These are phyloP conservation scores for Lasioglossum marginatum DNA, from an alignment of 2,888 invertebrate genomes.

Conservation along the genomic window DNA sequence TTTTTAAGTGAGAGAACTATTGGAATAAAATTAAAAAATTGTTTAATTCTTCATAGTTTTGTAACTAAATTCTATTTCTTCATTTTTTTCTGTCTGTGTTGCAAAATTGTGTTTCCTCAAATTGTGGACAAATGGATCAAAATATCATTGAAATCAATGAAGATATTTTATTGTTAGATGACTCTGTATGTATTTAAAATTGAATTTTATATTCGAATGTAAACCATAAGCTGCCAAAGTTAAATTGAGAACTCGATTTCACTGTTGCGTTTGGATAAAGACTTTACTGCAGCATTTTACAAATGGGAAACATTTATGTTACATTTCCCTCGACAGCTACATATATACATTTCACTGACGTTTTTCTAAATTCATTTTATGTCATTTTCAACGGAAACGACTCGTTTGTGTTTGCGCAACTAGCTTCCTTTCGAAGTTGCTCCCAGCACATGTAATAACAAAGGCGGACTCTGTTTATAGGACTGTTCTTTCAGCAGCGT, in stretches of 20 bases:
- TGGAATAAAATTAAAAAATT: too few relatives aligned
- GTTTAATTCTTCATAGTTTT: too few relatives aligned
- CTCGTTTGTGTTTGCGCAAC: background rate
- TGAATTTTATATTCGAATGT: background rate
- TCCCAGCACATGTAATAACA: background rate
- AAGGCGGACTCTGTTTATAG: constrained; percentile 25
- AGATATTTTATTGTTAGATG: too few relatives aligned
- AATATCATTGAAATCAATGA: too few relatives aligned
- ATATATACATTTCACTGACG: too few relatives aligned
- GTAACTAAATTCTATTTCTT: too few relatives aligned
- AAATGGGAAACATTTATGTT: background rate
- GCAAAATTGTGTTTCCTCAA: background rate
- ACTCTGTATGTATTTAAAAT: background rate
- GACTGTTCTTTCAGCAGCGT: constrained; percentile 19
- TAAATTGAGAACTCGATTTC: background rate
- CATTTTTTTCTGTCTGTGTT: too few relatives aligned
- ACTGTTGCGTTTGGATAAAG: background rate
- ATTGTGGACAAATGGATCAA: background rate
- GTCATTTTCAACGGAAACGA: background rate
- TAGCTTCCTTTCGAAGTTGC: background rate
- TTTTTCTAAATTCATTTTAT: background rate
- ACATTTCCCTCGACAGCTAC: background rate
- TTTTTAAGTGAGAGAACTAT: too few relatives aligned
- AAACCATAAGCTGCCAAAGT: background rate
- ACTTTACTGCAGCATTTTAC: background rate